Percentiles rank a stretch among this genome's conserved stretches.
Evolutionary conservation across 2,113 vertebrate genomes (phyloP).

Genomic region (Seriola dumerili): DNA sequence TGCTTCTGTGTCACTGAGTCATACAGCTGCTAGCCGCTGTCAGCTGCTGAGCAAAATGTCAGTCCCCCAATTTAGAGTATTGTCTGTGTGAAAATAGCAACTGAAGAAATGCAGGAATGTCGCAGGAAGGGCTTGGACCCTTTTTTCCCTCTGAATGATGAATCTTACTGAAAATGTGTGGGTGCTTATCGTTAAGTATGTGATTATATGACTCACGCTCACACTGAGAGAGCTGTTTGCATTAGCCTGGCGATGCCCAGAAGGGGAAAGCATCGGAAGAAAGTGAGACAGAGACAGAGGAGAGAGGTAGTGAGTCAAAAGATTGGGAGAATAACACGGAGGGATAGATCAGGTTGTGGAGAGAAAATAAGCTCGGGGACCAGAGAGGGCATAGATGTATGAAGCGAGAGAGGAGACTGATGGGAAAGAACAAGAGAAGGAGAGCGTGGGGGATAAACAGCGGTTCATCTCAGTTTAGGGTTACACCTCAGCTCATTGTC

Average conservation of each 20-base stretch:
- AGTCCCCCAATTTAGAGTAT: conserved; percentile 58
- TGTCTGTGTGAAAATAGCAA: conserved; percentile 61
- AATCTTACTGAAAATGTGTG: conserved; percentile 46
- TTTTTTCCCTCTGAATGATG: conserved; percentile 21
- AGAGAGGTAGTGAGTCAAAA: conserved; percentile 24
- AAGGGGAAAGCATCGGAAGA: conserved; percentile 31
- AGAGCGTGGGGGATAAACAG: conserved; percentile 73
- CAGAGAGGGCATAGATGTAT: conserved; percentile 34
- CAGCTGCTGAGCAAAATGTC: conserved; percentile 70
- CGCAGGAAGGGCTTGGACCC: conserved; percentile 18
- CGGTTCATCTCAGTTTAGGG: conserved; percentile 80
- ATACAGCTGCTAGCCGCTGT: conserved; percentile 70
- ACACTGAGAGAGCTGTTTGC: conserved; percentile 50
- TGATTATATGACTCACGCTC: conserved; percentile 66
- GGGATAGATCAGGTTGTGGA: conserved; percentile 51
- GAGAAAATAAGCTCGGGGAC: conserved; percentile 51
- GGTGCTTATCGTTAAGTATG: conserved; percentile 57
- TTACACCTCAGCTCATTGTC: conserved; percentile 87
- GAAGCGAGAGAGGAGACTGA: conserved; percentile 56
- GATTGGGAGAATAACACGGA: conserved; percentile 34
- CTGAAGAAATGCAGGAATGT: conserved; percentile 53
- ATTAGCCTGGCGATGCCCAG: conserved; percentile 41
- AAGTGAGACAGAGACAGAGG: conserved; percentile 15
- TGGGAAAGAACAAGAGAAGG: conserved; percentile 74
- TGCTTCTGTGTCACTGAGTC: conserved; percentile 78